Evolutionary conservation across 2,797 vertebrate genomes (phyloP).

Genomic region (Cuniculus paca): DNA sequence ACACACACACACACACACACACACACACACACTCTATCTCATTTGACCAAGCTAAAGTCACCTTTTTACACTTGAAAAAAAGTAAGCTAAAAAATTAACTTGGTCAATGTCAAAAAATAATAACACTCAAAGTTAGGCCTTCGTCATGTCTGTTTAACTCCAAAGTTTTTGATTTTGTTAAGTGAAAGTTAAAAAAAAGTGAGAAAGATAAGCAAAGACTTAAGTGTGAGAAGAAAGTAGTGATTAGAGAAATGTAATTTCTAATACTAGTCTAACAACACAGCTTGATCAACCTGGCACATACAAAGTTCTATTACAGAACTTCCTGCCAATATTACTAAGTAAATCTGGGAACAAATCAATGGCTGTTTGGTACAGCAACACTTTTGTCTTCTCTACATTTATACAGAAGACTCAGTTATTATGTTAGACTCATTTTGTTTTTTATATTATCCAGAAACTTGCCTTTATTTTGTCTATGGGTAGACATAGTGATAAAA

Average conservation of each 20-base stretch:
- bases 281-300: not conserved
- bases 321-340: not conserved
- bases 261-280: not conserved
- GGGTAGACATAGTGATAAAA: conserved; percentile 27
- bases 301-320: not conserved
- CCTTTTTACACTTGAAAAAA: not conserved
- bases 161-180: conserved; percentile 32
- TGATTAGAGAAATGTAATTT: not conserved
- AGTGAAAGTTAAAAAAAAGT: not conserved
- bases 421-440: not conserved
- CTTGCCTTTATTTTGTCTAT: conserved; percentile 63
- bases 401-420: not conserved
- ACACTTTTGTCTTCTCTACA: not conserved
- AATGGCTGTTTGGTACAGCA: not conserved
- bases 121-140: not conserved
- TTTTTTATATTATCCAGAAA: conserved; percentile 56
- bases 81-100: not conserved
- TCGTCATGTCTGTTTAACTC: not conserved
- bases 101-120: not conserved
- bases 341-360: not conserved
- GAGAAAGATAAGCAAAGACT: not conserved
- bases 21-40: too few species aligned
- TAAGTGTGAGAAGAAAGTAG: not conserved
- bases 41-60: not conserved
- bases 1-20: too few species aligned